Evolutionary conservation across 1,140 invertebrate genomes (phyloP).

Genomic region (Bombus fervidus): DNA sequence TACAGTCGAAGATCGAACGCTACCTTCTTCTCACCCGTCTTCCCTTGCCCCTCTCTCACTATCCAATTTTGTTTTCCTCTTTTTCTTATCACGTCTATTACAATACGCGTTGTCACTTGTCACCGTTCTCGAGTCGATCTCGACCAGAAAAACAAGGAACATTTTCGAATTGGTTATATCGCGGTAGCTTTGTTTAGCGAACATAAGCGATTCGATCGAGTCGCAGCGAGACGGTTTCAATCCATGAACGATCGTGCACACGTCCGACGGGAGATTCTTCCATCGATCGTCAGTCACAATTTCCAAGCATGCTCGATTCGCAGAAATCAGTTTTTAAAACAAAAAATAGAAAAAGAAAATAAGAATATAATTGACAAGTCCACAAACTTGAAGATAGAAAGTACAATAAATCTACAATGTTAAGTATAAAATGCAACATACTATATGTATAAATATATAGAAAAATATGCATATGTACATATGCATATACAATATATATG

Average conservation of each 20-base stretch:
- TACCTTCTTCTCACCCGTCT: background rate
- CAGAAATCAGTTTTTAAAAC: background rate
- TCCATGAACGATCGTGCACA: background rate
- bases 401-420: background rate
- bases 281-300: background rate
- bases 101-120: background rate
- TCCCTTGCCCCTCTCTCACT: background rate
- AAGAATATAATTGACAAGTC: background rate
- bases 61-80: background rate
- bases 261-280: background rate
- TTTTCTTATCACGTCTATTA: background rate
- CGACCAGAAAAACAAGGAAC: background rate
- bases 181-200: background rate
- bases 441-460: background rate
- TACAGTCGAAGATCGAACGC: no score
- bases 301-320: constrained; percentile 12
- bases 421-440: background rate
- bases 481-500: background rate
- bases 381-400: background rate
- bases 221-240: background rate
- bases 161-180: background rate
- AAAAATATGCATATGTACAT: background rate
- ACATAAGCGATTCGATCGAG: background rate
- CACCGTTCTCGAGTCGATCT: background rate
- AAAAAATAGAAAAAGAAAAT: background rate